Base-by-base conservation (phyloP, 2,113 vertebrate species). In the Bubo bubo region DNA sequence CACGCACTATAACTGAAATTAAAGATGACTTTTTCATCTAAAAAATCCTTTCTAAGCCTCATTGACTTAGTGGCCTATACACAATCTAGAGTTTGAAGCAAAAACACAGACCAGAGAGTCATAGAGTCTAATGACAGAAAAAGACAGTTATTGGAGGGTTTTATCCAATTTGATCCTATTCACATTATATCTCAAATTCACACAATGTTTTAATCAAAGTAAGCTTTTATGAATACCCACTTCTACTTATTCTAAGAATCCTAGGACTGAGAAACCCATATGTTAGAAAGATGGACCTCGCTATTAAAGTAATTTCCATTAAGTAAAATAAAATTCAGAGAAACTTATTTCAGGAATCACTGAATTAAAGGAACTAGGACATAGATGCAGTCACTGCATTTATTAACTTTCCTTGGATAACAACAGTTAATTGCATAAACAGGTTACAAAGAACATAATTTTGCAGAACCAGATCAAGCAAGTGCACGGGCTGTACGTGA, bases 1-100 rank as follows among this genome's bases (percentile, higher is more conserved):
- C 91, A 91, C 92, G 85, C 47, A 88, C 93, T 90, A 76, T 87
- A 97, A 93, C 96, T 95, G 91, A 98, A 98, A 98, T 98, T 98
- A 98, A 98, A 98, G 90, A 91, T 93, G 67, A 96, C 73, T 95
- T 98, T 98, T 96, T 97, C 96, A 98, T 97, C 88, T 94, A 97
- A 95, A 97, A 97, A 98, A 96, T 96, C 93, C 87, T 71, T 96
- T 74, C 59, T 97, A 97, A 97, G 93, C 85, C 79, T 97, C 96
- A 94, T 95, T 98, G 97, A 97, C 95, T 97, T 95, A 96, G 77
- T 88, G 76, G 34, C 81, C 89, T 64, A 77, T 58, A 64, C 45
- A 74, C 52, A 83, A 17, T 76, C 83, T 74, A 75, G 49, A 63
- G 75, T 83, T 39, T 90, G 60, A 35, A 83, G 53, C 84, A 86